Evolutionary conservation across 2,113 vertebrate species (phyloP).

Genomic region (Alaudala cheleensis): DNA sequence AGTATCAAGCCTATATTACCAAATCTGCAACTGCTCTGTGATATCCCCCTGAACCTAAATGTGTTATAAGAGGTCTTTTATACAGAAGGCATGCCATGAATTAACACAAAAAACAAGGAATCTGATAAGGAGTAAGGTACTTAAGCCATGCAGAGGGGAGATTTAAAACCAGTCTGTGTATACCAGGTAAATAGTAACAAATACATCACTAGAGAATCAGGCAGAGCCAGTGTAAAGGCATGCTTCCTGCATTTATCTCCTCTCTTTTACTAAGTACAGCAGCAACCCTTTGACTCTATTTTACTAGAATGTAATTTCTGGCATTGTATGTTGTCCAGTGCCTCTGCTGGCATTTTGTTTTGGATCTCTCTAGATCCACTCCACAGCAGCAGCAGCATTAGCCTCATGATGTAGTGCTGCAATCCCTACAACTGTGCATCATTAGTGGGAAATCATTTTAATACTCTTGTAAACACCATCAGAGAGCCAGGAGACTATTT

Average conservation of each 20-base stretch:
- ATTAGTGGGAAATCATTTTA: slow-evolving; percentile 62
- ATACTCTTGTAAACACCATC: slow-evolving; percentile 66
- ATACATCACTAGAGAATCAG: neutral
- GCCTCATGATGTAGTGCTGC: slow-evolving; percentile 36
- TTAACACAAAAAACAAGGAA: neutral
- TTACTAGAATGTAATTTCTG: neutral
- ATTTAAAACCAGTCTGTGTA: neutral
- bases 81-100: neutral
- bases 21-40: neutral
- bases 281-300: neutral
- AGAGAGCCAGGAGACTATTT: slow-evolving; percentile 49
- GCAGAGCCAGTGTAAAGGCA: neutral
- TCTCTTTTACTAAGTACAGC: neutral
- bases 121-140: neutral
- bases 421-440: slow-evolving; percentile 34
- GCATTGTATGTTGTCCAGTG: neutral
- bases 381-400: slow-evolving; percentile 8
- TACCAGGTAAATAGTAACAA: neutral
- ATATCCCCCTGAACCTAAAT: neutral
- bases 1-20: neutral
- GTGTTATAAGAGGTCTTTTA: neutral
- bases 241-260: neutral
- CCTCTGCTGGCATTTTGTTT: neutral
- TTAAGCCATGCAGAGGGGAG: neutral
- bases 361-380: neutral